Conservation (phyloP, 1,140 invertebrate genomes). For the Drosophila watanabei region DNA sequence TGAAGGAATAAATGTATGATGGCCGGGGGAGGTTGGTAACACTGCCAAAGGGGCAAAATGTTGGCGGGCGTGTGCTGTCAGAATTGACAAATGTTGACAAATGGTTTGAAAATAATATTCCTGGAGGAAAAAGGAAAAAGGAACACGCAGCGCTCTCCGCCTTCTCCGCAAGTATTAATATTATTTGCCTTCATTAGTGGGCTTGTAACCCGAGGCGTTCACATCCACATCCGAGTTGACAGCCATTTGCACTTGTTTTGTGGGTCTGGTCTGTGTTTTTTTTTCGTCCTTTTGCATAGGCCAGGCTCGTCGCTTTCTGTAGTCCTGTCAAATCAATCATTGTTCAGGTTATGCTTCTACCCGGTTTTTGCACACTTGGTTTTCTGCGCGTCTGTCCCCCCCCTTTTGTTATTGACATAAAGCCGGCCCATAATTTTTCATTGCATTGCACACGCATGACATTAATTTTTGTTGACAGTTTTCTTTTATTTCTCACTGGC, state of each 20-base stretch:
- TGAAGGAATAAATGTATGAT: constrained; percentile 12
- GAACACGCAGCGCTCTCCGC: constrained; percentile 7
- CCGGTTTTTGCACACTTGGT: constrained; percentile 36
- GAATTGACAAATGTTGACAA: constrained; percentile 84
- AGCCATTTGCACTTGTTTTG: constrained; percentile 48
- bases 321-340: constrained; percentile 85
- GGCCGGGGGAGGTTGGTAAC: constrained; percentile 24
- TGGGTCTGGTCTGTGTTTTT: not conserved
- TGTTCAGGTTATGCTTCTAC: constrained; percentile 37
- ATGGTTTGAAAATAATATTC: constrained; percentile 78
- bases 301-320: constrained; percentile 44
- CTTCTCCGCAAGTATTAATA: constrained; percentile 57
- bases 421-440: constrained; percentile 82
- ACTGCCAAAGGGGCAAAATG: constrained; percentile 56
- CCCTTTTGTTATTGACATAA: constrained; percentile 79
- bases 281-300: constrained; percentile 31
- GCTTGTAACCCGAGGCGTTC: constrained; percentile 63
- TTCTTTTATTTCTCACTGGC: constrained; percentile 71
- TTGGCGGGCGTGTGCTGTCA: constrained; percentile 72
- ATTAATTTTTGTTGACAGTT: constrained; percentile 85
- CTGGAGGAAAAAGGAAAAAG: constrained; percentile 32
- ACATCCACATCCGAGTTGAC: constrained; percentile 44
- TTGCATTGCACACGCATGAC: constrained; percentile 82
- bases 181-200: constrained; percentile 81
- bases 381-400: constrained; percentile 41